phyloP scores from a whole-genome alignment of 2,888 invertebrate species.

The Venusia cambrica region DNA sequence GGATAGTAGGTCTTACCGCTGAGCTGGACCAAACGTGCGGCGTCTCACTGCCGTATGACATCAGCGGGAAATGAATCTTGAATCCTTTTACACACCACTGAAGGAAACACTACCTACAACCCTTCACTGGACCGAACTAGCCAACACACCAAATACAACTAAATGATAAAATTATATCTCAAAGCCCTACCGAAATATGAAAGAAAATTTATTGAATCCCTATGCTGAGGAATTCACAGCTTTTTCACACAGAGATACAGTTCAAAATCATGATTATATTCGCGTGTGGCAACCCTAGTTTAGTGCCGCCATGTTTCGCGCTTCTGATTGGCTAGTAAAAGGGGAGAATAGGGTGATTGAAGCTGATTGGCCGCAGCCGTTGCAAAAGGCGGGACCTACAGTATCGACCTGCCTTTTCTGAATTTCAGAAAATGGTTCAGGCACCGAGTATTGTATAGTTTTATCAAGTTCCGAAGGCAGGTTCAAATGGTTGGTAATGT shows the following conservation, averaged over 20 bases:
- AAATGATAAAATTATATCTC: conserved; percentile 63
- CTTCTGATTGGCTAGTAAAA: conserved; percentile 49
- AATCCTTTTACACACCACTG: conserved; percentile 53
- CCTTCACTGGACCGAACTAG: conserved; percentile 29
- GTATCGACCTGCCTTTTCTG: conserved; percentile 49
- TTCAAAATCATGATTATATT: conserved; percentile 25
- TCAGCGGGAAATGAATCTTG: conserved; percentile 81
- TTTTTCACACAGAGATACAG: conserved; percentile 1
- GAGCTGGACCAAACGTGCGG: conserved; percentile 79
- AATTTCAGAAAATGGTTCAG: conserved; percentile 29
- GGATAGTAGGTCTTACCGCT: conserved; percentile 60
- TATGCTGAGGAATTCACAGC: conserved; percentile 26
- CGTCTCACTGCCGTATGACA: conserved; percentile 79
- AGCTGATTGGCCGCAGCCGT: conserved; percentile 62
- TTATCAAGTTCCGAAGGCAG: too few species aligned
- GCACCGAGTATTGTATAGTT: too few species aligned
- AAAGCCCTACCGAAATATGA: conserved; percentile 45
- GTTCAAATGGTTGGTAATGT: too few species aligned
- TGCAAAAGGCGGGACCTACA: conserved; percentile 50
- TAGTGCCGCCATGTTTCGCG: conserved; percentile 59
- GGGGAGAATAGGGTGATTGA: conserved; percentile 50
- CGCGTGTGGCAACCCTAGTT: conserved; percentile 42
- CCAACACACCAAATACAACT: conserved; percentile 48
- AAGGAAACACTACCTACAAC: conserved; percentile 37
- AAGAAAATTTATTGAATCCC: conserved; percentile 52